Conservation (phyloP, 2,888 invertebrate genomes). For the Byasa hedistus region DNA sequence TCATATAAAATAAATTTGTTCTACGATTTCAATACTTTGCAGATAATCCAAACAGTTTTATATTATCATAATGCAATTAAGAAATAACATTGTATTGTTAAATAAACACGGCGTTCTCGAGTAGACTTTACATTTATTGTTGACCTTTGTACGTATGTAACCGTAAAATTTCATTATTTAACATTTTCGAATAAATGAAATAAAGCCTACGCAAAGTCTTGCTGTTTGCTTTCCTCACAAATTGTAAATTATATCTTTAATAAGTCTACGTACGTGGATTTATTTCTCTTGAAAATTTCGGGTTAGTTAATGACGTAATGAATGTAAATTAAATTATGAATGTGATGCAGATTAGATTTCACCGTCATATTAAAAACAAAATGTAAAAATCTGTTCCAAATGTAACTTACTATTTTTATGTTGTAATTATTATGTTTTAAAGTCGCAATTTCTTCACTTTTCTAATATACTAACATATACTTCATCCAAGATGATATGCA, state of each 20-base stretch:
- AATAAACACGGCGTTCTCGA: background rate
- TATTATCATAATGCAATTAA: too few relatives aligned
- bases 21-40: too few relatives aligned
- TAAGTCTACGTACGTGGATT: conserved; percentile 2
- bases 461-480: too few relatives aligned
- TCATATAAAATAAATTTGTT: too few relatives aligned
- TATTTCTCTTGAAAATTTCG: conserved; percentile 4
- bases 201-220: background rate
- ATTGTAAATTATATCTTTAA: conserved; percentile 19
- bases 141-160: background rate
- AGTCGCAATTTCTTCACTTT: too few relatives aligned
- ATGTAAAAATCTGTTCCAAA: background rate
- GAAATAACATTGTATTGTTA: background rate
- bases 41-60: too few relatives aligned
- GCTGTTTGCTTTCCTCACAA: background rate
- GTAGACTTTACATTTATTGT: background rate
- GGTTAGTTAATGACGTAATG: conserved; percentile 4
- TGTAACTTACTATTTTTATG: too few relatives aligned
- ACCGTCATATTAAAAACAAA: background rate
- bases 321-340: conserved; percentile 10
- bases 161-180: background rate
- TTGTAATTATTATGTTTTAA: too few relatives aligned
- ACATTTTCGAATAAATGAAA: background rate
- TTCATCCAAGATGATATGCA: too few relatives aligned
- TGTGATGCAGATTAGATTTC: background rate